Base-by-base conservation (phyloP, 1,140 invertebrate species). In the Drosophila sproati region DNA sequence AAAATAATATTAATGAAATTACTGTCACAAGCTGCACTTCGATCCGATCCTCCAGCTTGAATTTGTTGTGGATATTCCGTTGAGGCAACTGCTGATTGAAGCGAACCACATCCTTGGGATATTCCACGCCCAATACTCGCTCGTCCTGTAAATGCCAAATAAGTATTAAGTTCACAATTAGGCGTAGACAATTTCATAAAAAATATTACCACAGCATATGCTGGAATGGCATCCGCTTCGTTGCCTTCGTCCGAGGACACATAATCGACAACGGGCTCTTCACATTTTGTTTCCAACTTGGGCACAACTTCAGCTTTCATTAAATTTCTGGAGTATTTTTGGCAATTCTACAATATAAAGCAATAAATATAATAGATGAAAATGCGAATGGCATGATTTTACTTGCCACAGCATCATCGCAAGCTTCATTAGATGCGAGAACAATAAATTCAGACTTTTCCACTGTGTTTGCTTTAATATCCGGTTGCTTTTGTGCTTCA, bases 101-200 rank as follows among this genome's bases (percentile, higher is more conserved):
- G 2, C 67, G 68, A 4, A 91, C 64, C 1, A 72, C 74, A 47
- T 79, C 57, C 20, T 7, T 32, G 0, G 88, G 91, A 63, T 91
- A 92, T 39, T 85, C 82, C 5, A 91, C 20, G 29, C 60, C 37
- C 5, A 91, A 35, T 3, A 92, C 79, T 10, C 61, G 50, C 4
- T 76, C 20, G 43, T 73, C 80, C 55, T 83, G 39, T 3, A 5
- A 50, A 66, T 20, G 20, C 20, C 20, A 20, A 20, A 1, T 10
- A 45, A 34, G 35, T n/a, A 4, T 45, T 34, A 28, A 51, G n/a
- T 29, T 39, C 5, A 39, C 35, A 12, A 12, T 50, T 51, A 45
- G 7, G 20, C 3, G 12, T 12, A 12, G 12, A 12, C 12, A 12
- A 12, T 12, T 12, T 34, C 7, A n/a, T 1, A 2, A 31, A 29